These are phyloP conservation scores for Cephus nigrinus DNA, from an alignment of 2,888 invertebrate species.

Conservation along the genomic window DNA sequence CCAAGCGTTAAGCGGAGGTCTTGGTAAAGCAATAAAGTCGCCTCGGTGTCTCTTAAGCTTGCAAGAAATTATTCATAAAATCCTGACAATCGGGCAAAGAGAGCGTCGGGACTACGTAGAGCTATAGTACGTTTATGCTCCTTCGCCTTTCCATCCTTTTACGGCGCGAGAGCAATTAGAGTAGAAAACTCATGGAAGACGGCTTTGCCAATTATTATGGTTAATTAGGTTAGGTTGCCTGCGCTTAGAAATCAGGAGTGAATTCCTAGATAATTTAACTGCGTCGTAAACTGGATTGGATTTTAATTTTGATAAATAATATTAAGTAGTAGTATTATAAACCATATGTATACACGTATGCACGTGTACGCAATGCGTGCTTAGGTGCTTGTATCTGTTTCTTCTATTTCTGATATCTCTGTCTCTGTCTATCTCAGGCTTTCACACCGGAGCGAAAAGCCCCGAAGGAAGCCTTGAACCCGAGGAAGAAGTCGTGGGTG, in stretches of 20 bases:
- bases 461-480: constrained; percentile 2
- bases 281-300: background rate
- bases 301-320: background rate
- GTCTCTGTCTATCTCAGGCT: background rate
- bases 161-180: constrained; percentile 30
- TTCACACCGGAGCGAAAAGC: too few species aligned
- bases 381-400: background rate
- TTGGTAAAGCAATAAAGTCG: too few species aligned
- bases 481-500: background rate
- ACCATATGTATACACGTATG: background rate
- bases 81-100: background rate
- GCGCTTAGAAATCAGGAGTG: background rate
- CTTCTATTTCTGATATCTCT: background rate
- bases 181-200: constrained; percentile 34
- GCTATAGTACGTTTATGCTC: background rate
- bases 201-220: constrained; percentile 28
- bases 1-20: too few species aligned
- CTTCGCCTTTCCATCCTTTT: constrained; percentile 23
- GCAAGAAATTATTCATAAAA: background rate
- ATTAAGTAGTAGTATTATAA: background rate
- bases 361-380: background rate
- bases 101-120: background rate
- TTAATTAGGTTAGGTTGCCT: background rate
- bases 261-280: background rate
- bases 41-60: background rate